Evolutionary conservation across 2,797 vertebrate species (phyloP), one percentile per base, ranked within the genome.

Genomic region (Coilia nasus): DNA sequence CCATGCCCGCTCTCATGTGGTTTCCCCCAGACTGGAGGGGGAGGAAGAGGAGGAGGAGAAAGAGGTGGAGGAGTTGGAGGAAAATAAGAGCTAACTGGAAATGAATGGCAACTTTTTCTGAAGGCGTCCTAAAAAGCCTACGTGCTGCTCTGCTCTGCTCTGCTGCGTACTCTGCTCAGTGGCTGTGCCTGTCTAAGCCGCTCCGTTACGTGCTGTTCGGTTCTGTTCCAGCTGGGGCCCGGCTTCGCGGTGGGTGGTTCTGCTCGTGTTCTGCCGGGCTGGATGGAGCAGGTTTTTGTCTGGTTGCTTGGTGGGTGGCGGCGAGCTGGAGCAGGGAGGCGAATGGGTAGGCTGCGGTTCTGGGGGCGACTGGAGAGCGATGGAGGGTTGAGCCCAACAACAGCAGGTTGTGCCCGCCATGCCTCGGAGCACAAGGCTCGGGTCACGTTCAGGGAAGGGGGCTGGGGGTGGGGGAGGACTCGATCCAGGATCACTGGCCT

Each of bases 241-340:
- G 15, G 15, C 67, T 78, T 41, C 71, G 35, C 31, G 71, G 71
- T 78, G 71, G 71, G 71, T 78, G 71, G 71, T 44, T 78, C 35
- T 78, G 71, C 35, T 21, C 15, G 71, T 44, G 71, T 78, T 44
- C 71, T 35, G 71, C 71, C 17, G 10, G 15, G 35, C 71, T 21
- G 71, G 71, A 78, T 21, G 71, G 71, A 78, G 71, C 71, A 19
- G 62, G 71, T 41, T 78, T 31, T 78, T 35, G 71, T 78, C 71
- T 78, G 71, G 41, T n/a, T n/a, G 71, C 71, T 78, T 31, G 17
- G 17, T 44, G 71, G 71, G 35, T 78, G 71, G 71, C 35, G 7
- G 31, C 28, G 60, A 25, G n/a, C 60, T 12, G 23, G 60, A 54
- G 50, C 50, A 7, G 50, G 14, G 50, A 9, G 50, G 50, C 14